Evolutionary conservation across 2,888 invertebrate genomes (phyloP).

Genomic region (Itoplectis maculator): DNA sequence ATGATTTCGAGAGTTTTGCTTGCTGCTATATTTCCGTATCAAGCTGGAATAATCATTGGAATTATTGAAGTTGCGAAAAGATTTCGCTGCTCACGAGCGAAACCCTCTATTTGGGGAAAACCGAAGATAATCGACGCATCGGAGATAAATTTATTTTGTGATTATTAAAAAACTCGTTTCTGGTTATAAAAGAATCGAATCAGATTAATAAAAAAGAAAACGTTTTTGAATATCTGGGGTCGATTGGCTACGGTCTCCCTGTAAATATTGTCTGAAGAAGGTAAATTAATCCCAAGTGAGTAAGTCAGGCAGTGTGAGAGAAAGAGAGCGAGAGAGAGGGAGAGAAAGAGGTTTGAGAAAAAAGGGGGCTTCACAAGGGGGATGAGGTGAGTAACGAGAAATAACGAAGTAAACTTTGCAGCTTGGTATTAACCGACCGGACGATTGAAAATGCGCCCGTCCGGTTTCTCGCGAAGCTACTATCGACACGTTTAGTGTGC

Average conservation of each 20-base stretch:
- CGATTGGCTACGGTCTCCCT: background rate
- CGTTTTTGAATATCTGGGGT: background rate
- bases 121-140: background rate
- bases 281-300: background rate
- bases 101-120: slow-evolving; percentile 3
- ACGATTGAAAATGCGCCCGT: slow-evolving; percentile 46
- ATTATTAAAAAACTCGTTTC: too few relatives aligned
- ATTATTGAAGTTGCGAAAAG: background rate
- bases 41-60: background rate
- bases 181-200: background rate
- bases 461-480: slow-evolving; percentile 52
- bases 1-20: background rate
- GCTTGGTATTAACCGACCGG: slow-evolving; percentile 67
- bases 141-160: too few relatives aligned
- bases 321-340: slow-evolving; percentile 6
- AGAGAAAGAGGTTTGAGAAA: slow-evolving; percentile 1
- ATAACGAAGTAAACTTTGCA: slow-evolving; percentile 71
- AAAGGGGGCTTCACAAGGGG: background rate
- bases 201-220: background rate
- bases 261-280: background rate
- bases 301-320: background rate
- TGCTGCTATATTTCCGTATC: background rate
- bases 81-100: slow-evolving; percentile 20
- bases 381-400: slow-evolving; percentile 70
- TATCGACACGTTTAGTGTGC: slow-evolving; percentile 64